Evolutionary conservation across 2,797 vertebrate genomes (phyloP), one percentile per base, ranked within the genome.

Genomic region (Enteromius thamalakanensis): DNA sequence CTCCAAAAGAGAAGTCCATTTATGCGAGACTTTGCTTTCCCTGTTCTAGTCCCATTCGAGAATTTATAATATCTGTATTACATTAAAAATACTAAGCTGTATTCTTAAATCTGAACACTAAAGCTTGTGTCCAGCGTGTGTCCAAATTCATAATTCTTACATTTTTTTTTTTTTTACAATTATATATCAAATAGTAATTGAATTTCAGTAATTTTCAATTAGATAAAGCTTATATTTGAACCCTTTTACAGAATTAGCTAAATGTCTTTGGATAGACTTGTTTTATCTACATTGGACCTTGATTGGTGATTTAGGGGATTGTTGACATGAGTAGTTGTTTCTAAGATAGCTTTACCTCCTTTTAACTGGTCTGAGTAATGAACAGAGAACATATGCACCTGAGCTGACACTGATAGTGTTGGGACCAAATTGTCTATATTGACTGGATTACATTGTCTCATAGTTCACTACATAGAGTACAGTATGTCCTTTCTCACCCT

Each of bases 401-500:
- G n/a, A 82, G 40, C 42, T 79, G 62, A 64, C 42, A 60, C 71
- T 64, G 6, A 62, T 58, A 47, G 76, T 82, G 72, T 77, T 58
- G 67, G 87, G 84, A 86, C 88, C 86, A 87, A 84, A 79, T 62
- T 65, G 85, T 86, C 47, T 69, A 62, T 81, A 58, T 81, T 83
- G 69, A 77, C 76, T 80, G 79, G 87, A 82, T 34, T 76, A 60
- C 53, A 78, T 42, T 55, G 80, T 34, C 23, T 68, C 21, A 74
- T 67, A 76, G 81, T 45, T 76, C 72, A 76, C 72, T 82, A 82
- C 81, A 76, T 78, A 9, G 17, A 65, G 23, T 14, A 21, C 40
- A 78, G 9, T 14, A 67, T n/a, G 70, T 51, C 29, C 58, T 72
- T 60, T 40, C 21, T 42, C 74, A 45, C 3, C 29, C 1, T 67